phyloP scores from a whole-genome alignment of 2,888 invertebrate species.

The Dryobota labecula region DNA sequence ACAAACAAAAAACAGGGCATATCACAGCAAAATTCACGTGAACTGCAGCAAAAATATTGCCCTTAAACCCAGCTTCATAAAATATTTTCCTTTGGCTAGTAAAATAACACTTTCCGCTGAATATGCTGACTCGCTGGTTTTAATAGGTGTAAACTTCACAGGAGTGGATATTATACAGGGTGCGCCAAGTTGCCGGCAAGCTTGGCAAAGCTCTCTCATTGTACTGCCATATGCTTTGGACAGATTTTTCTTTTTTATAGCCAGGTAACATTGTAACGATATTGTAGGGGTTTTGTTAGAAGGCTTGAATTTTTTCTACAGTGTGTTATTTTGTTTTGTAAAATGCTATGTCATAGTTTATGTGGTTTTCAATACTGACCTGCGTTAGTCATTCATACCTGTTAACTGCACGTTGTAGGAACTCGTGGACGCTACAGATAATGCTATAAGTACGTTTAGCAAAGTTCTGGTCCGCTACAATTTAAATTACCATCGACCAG shows the following conservation, averaged over 20 bases:
- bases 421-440: background rate
- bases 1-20: background rate
- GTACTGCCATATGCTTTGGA: constrained; percentile 32
- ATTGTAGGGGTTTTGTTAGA: constrained; percentile 1
- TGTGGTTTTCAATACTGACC: background rate
- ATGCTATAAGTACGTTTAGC: background rate
- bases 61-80: constrained; percentile 28
- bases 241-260: constrained; percentile 33
- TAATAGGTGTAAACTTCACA: constrained; percentile 61
- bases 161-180: constrained; percentile 52
- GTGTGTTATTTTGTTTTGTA: constrained; percentile 7
- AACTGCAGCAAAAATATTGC: constrained; percentile 28
- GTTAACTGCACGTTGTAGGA: background rate
- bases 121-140: constrained; percentile 51
- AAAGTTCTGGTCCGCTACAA: too few species aligned
- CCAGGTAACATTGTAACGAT: constrained; percentile 28
- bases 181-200: constrained; percentile 42
- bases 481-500: background rate
- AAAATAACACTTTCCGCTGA: constrained; percentile 53
- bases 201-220: constrained; percentile 42
- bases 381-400: background rate
- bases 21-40: constrained; percentile 13
- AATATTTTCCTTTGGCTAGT: constrained; percentile 39
- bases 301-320: background rate
- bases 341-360: background rate